These are phyloP conservation scores for Coptodon bakossiorum DNA, from an alignment of 2,113 vertebrate genomes.

Conservation along the genomic window DNA sequence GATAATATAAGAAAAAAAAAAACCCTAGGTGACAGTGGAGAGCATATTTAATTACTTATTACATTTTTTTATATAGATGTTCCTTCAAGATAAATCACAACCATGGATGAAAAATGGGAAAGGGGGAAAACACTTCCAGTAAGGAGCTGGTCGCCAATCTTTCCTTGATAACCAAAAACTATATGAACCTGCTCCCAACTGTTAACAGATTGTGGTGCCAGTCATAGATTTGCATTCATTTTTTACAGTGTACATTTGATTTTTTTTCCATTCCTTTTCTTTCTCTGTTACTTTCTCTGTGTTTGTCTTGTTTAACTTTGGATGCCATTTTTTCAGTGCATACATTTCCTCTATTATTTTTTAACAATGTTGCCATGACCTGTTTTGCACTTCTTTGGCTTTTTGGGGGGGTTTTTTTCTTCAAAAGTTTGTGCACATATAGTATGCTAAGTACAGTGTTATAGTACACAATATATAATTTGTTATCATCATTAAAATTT, in stretches of 20 bases:
- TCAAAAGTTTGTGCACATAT: not conserved
- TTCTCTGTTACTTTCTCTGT: not conserved
- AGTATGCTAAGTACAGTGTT: not conserved
- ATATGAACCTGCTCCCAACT: not conserved
- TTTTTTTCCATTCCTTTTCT: not conserved
- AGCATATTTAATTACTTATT: not conserved
- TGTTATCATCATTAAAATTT: not conserved
- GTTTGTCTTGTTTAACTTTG: not conserved
- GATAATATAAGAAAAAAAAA: not conserved
- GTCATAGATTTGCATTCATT: not conserved
- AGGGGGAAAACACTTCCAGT: not conserved
- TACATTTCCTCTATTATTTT: not conserved
- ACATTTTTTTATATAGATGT: not conserved
- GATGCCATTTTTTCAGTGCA: not conserved
- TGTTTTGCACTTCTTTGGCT: not conserved
- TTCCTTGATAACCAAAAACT: not conserved
- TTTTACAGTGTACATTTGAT: not conserved
- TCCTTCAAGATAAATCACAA: not conserved
- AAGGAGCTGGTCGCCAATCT: not conserved
- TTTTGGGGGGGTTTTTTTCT: accelerated
- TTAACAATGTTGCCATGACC: not conserved
- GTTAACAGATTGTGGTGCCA: not conserved
- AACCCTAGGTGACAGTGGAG: not conserved
- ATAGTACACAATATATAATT: not conserved
- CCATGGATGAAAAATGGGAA: not conserved